Evolutionary conservation across 2,797 vertebrate genomes (phyloP).

Genomic region (Capromys pilorides): DNA sequence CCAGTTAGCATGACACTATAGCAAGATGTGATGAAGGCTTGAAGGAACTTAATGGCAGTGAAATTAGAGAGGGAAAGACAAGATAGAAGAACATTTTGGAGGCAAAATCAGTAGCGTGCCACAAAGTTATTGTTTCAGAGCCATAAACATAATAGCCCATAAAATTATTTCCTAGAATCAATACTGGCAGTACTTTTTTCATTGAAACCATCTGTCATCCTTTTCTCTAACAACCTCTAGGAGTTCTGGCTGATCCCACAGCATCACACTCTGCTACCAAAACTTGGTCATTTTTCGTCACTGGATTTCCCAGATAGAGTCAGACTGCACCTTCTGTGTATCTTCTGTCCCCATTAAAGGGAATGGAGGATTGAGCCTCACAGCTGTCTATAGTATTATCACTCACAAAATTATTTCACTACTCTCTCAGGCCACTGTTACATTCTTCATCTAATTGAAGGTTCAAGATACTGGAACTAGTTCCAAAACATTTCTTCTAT

Average conservation of each 20-base stretch:
- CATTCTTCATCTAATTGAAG: slow-evolving; percentile 3
- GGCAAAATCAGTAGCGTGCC: slow-evolving; percentile 58
- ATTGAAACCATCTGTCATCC: slow-evolving; percentile 21
- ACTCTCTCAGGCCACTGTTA: background rate
- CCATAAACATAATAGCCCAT: slow-evolving; percentile 61
- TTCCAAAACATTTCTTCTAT: slow-evolving; percentile 31
- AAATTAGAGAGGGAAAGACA: slow-evolving; percentile 8
- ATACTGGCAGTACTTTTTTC: slow-evolving; percentile 56
- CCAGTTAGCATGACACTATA: background rate
- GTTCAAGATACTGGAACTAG: background rate
- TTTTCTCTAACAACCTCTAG: slow-evolving; percentile 3
- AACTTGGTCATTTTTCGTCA: slow-evolving; percentile 1
- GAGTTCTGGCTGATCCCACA: background rate
- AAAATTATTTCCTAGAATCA: slow-evolving; percentile 64
- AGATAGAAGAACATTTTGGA: slow-evolving; percentile 46
- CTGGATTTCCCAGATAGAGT: slow-evolving; percentile 8
- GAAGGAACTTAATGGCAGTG: background rate
- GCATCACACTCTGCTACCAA: background rate
- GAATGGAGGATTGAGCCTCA: background rate
- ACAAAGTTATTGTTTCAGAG: slow-evolving; percentile 63
- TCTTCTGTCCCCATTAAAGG: background rate
- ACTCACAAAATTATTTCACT: background rate
- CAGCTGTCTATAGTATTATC: slow-evolving; percentile 11
- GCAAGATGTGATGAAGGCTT: background rate
- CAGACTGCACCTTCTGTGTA: background rate